Evolutionary conservation across 2,797 vertebrate genomes (phyloP), one percentile per base, ranked within the genome.

Genomic region (Ambastaia sidthimunki): DNA sequence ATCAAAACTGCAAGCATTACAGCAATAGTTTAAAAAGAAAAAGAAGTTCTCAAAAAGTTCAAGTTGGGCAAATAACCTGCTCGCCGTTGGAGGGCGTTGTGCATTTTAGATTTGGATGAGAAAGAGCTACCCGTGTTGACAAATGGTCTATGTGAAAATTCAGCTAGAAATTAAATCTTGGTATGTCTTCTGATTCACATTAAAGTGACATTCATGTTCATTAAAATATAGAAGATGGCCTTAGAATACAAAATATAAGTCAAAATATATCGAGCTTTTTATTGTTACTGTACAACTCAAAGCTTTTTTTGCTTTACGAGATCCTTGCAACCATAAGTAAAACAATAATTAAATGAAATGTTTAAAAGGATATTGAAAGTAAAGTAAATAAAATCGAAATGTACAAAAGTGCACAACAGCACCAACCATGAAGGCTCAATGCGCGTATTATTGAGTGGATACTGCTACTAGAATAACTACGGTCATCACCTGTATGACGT

Each of bases 401-500:
- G 12, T 4, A 5, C 15, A 5, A n/a, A 18, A n/a, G 16, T 3
- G 6, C 48, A 18, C 3, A 52, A 52, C 48, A 6, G 1, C 18
- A 52, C 3, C 15, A 41, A 48, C 6, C 1, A 52, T 23, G 19
- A 57, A 21, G 55, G 9, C 13, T 3, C 19, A 59, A 12, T 25
- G 12, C 25, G 57, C 23, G 57, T 9, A 23, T 34, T 34, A 4
- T 55, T 54, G 19, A 0, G 3, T 1, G 71, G 86, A 89, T 78
- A 41, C 87, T 70, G 77, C 87, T 88, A 87, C 83, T 93, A 90
- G 87, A 85, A 88, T 91, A 57, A 74, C 76, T 87, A 89, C 90
- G 86, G 87, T 86, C 89, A 86, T 85, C 90, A 94, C 93, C 93
- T 94, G 93, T 88, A 86, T 90, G 90, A 90, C 89, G 89, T 88